A percentile compares a stretch with the other conserved stretches of the same genome.
phyloP scores from a whole-genome alignment of 2,113 vertebrate genomes.

The Neolamprologus modestus region DNA sequence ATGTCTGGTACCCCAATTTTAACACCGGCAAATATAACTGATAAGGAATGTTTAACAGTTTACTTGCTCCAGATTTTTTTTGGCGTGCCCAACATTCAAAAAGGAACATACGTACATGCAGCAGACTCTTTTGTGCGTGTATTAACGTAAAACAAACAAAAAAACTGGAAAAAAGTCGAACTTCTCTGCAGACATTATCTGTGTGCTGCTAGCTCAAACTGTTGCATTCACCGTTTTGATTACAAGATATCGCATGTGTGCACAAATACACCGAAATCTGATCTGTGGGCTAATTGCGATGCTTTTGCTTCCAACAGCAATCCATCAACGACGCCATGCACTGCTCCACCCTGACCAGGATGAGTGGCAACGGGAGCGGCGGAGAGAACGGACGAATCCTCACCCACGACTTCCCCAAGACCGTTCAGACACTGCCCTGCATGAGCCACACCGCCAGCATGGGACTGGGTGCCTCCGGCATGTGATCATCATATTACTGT shows the following conservation, averaged over 20 bases:
- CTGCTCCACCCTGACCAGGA: slow-evolving; percentile 89
- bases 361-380: slow-evolving; percentile 79
- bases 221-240: not conserved
- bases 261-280: not conserved
- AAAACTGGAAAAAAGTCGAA: not conserved
- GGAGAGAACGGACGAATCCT: slow-evolving; percentile 97
- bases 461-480: slow-evolving; percentile 94
- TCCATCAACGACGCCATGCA: slow-evolving; percentile 95
- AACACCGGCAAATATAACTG: slow-evolving; percentile 8
- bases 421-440: slow-evolving; percentile 95
- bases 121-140: not conserved
- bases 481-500: slow-evolving; percentile 78
- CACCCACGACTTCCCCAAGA: slow-evolving; percentile 96
- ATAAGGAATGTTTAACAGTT: slow-evolving; percentile 3
- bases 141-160: not conserved
- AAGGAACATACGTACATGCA: not conserved
- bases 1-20: not conserved
- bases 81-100: slow-evolving; percentile 1
- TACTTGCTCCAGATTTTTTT: not conserved
- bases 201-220: not conserved
- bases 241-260: not conserved
- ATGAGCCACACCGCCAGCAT: slow-evolving; percentile 97
- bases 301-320: slow-evolving; percentile 73
- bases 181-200: not conserved
- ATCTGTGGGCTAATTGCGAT: not conserved